phyloP scores from a whole-genome alignment of 2,113 vertebrate genomes.

The Python bivittatus region DNA sequence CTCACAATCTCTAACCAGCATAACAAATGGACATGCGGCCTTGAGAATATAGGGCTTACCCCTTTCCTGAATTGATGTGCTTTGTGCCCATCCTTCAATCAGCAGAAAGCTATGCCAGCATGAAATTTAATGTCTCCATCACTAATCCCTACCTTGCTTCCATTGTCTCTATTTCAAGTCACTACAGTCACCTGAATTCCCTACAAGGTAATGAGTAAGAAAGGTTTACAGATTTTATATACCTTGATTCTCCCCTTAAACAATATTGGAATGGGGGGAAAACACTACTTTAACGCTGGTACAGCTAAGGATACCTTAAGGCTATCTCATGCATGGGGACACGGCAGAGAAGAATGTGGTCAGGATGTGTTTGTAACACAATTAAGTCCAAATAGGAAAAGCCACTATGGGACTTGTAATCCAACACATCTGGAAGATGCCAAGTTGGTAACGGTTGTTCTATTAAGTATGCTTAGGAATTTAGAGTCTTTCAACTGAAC shows the following conservation, averaged over 20 bases:
- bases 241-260: background rate
- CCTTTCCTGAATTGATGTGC: background rate
- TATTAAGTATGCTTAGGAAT: background rate
- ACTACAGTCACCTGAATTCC: background rate
- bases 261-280: background rate
- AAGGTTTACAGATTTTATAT: background rate
- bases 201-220: background rate
- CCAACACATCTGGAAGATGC: background rate
- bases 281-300: background rate
- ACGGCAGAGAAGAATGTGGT: background rate
- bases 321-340: background rate
- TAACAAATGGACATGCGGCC: background rate
- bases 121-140: background rate
- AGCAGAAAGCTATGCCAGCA: background rate
- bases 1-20: background rate
- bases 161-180: background rate
- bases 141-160: background rate
- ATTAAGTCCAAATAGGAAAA: background rate
- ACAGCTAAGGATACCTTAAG: background rate
- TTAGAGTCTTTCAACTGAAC: background rate
- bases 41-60: background rate
- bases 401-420: background rate
- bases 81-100: background rate
- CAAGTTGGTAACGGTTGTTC: background rate
- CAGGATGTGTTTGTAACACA: background rate